These are phyloP conservation scores for Callorhinus ursinus DNA, from an alignment of 2,113 vertebrate genomes.

Conservation along the genomic window DNA sequence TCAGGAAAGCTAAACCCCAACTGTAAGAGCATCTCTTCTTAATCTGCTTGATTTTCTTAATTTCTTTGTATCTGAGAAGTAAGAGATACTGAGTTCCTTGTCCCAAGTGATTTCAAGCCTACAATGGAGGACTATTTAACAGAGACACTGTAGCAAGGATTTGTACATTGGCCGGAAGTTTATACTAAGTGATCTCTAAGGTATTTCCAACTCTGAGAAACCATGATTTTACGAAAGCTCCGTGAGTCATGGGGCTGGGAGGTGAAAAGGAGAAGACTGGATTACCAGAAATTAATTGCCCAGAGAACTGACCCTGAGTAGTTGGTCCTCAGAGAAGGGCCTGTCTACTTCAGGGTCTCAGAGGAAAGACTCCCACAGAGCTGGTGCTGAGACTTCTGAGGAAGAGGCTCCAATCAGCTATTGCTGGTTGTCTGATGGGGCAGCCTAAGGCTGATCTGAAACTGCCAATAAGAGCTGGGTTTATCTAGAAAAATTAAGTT, in stretches of 20 bases:
- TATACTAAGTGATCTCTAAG: constrained; percentile 24
- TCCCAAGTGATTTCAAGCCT: not conserved
- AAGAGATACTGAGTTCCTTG: not conserved
- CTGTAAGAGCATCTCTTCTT: not conserved
- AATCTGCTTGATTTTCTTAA: not conserved
- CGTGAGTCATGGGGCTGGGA: not conserved
- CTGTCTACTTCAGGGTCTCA: not conserved
- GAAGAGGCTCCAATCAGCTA: not conserved
- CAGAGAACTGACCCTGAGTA: not conserved
- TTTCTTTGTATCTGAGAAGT: not conserved
- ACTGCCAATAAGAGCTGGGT: not conserved
- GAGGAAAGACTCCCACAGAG: not conserved
- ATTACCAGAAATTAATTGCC: not conserved
- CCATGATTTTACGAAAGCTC: not conserved
- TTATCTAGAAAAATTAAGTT: not conserved
- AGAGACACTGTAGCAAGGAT: not conserved
- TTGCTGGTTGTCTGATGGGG: not conserved
- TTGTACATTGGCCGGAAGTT: not conserved
- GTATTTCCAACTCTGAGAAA: constrained; percentile 21
- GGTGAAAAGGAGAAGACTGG: not conserved
- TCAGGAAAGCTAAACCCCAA: not conserved
- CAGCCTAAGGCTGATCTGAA: not conserved
- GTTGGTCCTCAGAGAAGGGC: not conserved
- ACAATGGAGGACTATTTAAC: not conserved
- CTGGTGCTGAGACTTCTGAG: not conserved